Conservation (phyloP, 2,113 vertebrate species). For the Gracilinanus agilis region DNA sequence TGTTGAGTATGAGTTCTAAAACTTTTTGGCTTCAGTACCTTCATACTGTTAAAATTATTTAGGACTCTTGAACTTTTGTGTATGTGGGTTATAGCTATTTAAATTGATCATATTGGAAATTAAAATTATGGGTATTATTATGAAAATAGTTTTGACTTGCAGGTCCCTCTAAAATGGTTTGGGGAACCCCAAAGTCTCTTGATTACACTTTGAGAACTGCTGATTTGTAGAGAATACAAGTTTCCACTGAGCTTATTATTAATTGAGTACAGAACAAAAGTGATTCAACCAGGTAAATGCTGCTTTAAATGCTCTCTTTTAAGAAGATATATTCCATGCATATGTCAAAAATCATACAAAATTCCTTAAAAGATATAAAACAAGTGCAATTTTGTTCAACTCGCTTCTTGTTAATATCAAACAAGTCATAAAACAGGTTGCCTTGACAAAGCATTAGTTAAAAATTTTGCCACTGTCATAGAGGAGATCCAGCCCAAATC, state of each 20-base stretch:
- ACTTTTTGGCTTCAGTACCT: background rate
- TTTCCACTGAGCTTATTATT: background rate
- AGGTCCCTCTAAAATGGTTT: background rate
- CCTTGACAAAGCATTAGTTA: too few species aligned
- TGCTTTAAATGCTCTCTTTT: background rate
- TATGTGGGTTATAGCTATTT: background rate
- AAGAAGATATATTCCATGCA: background rate
- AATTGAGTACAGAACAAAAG: background rate
- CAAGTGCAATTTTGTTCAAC: background rate
- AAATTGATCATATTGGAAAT: background rate
- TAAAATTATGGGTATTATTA: background rate
- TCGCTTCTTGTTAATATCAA: too few species aligned
- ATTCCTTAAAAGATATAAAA: background rate
- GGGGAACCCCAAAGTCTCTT: background rate
- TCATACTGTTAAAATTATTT: background rate
- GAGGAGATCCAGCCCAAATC: too few species aligned
- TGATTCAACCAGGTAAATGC: background rate
- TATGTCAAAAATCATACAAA: background rate
- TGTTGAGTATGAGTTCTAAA: background rate
- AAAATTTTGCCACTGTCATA: too few species aligned
- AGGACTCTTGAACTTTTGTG: background rate
- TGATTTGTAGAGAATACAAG: background rate
- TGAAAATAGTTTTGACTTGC: background rate
- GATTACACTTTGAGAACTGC: background rate
- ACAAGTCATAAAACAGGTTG: too few species aligned